These are phyloP conservation scores for Tanypteryx hageni DNA, from an alignment of 2,888 invertebrate species.

Conservation along the genomic window DNA sequence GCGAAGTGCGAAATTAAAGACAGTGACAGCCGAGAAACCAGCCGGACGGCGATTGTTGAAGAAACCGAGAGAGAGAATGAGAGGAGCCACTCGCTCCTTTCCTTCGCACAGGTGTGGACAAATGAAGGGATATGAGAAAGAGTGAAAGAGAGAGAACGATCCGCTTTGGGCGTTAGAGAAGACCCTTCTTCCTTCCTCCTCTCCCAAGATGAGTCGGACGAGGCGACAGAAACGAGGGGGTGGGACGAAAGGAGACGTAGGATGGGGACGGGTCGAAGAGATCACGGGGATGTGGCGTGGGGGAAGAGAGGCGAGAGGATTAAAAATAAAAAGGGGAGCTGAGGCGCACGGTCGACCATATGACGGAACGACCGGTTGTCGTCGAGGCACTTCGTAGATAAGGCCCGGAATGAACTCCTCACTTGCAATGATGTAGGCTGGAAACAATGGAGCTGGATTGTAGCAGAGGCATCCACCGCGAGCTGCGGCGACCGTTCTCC, in stretches of 20 bases:
- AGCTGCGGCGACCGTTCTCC: neutral
- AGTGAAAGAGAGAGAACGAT: neutral
- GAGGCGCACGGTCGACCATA: neutral
- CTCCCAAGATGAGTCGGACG: neutral
- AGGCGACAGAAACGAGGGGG: neutral
- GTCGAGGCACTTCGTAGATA: slow-evolving; percentile 23
- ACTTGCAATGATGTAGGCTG: slow-evolving; percentile 18
- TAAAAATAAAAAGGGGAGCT: slow-evolving; percentile 1
- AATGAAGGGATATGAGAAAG: neutral
- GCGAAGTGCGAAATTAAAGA: neutral
- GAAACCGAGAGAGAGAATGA: neutral
- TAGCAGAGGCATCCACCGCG: neutral
- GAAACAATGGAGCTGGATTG: slow-evolving; percentile 18
- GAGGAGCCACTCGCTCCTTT: neutral
- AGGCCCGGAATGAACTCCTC: slow-evolving; percentile 15
- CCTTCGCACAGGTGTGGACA: slow-evolving; percentile 16
- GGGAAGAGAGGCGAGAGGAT: neutral
- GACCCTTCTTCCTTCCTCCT: neutral
- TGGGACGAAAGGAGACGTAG: neutral
- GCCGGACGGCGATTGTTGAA: neutral
- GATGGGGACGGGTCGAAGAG: neutral
- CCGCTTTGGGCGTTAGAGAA: slow-evolving; percentile 21
- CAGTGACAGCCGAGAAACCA: neutral
- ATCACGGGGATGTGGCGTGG: neutral
- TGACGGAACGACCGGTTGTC: slow-evolving; percentile 31